Evolutionary conservation across 1,140 invertebrate species (phyloP).

Genomic region (Cydia pomonella): DNA sequence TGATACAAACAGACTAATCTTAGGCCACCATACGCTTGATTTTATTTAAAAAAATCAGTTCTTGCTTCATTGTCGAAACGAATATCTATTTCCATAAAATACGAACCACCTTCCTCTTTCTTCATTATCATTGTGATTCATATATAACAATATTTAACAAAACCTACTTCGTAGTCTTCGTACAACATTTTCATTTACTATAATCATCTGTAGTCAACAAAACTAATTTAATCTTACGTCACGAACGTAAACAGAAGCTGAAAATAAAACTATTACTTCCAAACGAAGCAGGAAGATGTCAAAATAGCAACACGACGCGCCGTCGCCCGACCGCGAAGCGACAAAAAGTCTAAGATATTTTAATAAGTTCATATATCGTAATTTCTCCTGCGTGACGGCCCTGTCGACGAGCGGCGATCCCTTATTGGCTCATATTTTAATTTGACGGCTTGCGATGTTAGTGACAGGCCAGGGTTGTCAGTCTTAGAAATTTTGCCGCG

Average conservation of each 20-base stretch:
- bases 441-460: slow-evolving; percentile 65
- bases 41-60: too few species aligned
- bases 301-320: slow-evolving; percentile 49
- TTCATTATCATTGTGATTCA: too few species aligned
- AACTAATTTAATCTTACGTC: slow-evolving; percentile 15
- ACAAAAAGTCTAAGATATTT: slow-evolving; percentile 71
- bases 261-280: slow-evolving; percentile 28
- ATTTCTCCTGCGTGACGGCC: slow-evolving; percentile 67
- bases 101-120: too few species aligned
- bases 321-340: slow-evolving; percentile 64
- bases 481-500: not conserved
- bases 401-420: slow-evolving; percentile 62
- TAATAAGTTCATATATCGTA: slow-evolving; percentile 78
- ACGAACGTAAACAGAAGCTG: slow-evolving; percentile 10
- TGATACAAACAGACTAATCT: not conserved
- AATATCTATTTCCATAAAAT: too few species aligned
- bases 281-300: slow-evolving; percentile 42
- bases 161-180: too few species aligned
- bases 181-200: too few species aligned
- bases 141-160: too few species aligned
- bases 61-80: too few species aligned
- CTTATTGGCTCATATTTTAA: slow-evolving; percentile 77
- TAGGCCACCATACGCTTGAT: too few species aligned
- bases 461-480: slow-evolving; percentile 52
- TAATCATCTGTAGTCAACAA: not conserved